phyloP scores from a whole-genome alignment of 35 echinoderm and acorn worm species.

The Lytechinus variegatus region DNA sequence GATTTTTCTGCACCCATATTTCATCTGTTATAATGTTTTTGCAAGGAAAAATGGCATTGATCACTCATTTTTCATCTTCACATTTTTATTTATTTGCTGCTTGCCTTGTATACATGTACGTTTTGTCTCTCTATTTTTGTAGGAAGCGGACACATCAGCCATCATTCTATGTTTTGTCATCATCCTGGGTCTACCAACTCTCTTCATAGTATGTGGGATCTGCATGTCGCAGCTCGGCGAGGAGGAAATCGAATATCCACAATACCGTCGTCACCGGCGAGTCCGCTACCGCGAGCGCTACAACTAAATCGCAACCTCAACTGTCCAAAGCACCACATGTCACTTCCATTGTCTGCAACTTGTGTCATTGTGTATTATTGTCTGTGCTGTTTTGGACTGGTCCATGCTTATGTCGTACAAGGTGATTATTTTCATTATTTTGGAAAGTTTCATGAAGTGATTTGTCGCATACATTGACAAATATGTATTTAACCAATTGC shows the following conservation, averaged over 20 bases:
- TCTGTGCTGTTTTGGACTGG: conserved; percentile 1
- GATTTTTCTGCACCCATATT: neutral
- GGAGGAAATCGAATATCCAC: neutral
- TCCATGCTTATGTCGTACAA: neutral
- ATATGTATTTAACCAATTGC: no score
- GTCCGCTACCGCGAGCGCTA: neutral
- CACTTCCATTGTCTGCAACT: neutral
- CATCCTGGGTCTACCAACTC: neutral
- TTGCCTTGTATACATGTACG: neutral
- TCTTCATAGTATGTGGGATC: neutral
- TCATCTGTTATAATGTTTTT: neutral
- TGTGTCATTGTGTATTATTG: neutral
- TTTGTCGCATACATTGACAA: no score
- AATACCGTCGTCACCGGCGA: neutral
- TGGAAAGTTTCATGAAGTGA: no score
- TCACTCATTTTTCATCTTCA: neutral
- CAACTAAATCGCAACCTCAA: neutral
- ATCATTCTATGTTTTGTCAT: neutral
- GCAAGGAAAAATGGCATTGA: neutral
- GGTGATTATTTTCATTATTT: neutral
- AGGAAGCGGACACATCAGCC: neutral
- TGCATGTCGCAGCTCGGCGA: neutral
- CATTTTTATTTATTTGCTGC: neutral
- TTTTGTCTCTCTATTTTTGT: neutral
- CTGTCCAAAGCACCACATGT: neutral